Percentiles rank a stretch among this genome's conserved stretches.
Evolutionary conservation across 2,113 vertebrate species (phyloP).

Genomic region (Colossoma macropomum): DNA sequence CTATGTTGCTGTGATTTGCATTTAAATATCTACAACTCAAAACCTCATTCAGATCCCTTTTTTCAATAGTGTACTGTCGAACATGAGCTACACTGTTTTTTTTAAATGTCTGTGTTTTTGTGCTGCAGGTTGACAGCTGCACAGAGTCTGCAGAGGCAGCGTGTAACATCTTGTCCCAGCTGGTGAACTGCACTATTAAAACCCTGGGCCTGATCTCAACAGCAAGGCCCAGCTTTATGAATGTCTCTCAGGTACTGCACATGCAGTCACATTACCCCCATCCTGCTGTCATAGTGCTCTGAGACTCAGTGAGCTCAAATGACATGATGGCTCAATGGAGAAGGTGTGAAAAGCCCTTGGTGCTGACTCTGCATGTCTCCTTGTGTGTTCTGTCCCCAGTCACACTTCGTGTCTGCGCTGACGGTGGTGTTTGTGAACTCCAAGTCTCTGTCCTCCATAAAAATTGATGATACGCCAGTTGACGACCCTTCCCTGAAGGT

Average conservation of each 20-base stretch:
- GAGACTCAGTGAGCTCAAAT: slow-evolving; percentile 2
- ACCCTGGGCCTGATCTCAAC: slow-evolving; percentile 90
- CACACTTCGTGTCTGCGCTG: slow-evolving; percentile 83
- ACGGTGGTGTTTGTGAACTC: slow-evolving; percentile 87
- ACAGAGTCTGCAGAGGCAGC: slow-evolving; percentile 90
- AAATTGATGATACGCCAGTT: slow-evolving; percentile 83
- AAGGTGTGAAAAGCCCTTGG: neutral
- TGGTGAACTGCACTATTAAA: slow-evolving; percentile 91
- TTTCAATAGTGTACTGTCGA: no score
- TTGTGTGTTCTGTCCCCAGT: slow-evolving; percentile 60
- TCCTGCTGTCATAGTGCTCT: neutral
- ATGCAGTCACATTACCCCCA: neutral
- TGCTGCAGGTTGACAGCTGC: slow-evolving; percentile 86
- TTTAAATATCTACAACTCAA: no score
- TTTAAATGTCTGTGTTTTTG: neutral
- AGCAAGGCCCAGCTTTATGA: slow-evolving; percentile 90
- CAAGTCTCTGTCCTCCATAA: slow-evolving; percentile 84
- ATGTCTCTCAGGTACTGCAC: slow-evolving; percentile 83
- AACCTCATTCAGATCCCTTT: neutral
- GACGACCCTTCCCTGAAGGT: slow-evolving; percentile 87
- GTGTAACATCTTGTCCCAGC: slow-evolving; percentile 89
- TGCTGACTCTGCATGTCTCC: slow-evolving; percentile 17
- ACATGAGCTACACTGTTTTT: neutral
- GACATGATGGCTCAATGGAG: neutral
- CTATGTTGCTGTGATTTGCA: no score